Base-by-base conservation (phyloP, 1,140 invertebrate genomes). In the Aphelenchoides besseyi region DNA sequence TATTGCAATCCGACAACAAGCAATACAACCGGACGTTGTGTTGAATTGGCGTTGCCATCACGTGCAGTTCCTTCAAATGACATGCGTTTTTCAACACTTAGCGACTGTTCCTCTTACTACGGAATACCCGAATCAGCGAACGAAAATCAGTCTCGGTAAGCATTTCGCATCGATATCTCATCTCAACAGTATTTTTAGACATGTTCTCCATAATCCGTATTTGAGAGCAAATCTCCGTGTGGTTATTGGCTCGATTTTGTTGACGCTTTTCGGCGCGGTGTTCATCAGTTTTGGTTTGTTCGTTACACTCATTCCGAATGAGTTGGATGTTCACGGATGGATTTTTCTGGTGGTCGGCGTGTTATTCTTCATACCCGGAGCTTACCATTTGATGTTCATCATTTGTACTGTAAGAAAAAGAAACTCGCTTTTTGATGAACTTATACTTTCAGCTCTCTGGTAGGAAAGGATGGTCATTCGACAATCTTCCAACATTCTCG, bases 241-340 rank as follows among this genome's bases (percentile, higher is more conserved):
- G 16, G 57, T 79, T 36, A 73, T 79, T 35, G 78, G 71, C 16
- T 80, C 78, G 18, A 29, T 77, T 2, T 70, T 74, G 5, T 41
- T 79, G 18, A 74, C 78, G 9, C 35, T 79, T 12, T 52, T 77
- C 35, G 78, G 78, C 26, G 18, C 54, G 5, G 67, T 41, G 16
- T 26, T 80, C 29, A 41, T 79, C 37, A 29, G 54, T 9, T 80
- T 78, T 41, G 75, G 78, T 16, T 26, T 78, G 1, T 69, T 73
- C 33, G 57, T 80, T 9, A 80, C 72, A 54, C 33, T 78, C 36
- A 32, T 77, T 3, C 77, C 79, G 16, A 75, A 80, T 53, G 71
- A 80, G 55, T 72, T 62, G 59, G 70, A 79, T 53, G 37, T 79
- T 23, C 79, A 81, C 67, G 78, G 77, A 8, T 79, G 78, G 78